Evolutionary conservation across 2,888 invertebrate genomes (phyloP).

Genomic region (Leptopterna dolabrata): DNA sequence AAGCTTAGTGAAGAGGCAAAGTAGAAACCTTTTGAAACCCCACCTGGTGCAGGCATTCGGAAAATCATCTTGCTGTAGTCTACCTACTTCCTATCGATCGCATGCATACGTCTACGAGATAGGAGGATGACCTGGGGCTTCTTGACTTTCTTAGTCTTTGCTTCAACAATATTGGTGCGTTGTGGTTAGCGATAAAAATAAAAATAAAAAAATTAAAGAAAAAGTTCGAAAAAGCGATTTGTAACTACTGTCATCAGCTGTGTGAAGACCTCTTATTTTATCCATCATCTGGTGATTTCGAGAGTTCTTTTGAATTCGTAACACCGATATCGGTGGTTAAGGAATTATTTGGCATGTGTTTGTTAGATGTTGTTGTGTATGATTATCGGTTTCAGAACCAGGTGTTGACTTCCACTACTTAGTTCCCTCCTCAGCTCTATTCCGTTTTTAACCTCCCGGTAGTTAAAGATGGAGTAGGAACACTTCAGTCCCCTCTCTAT

Average conservation of each 20-base stretch:
- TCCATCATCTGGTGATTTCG: not conserved
- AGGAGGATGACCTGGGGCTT: no score
- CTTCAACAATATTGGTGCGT: no score
- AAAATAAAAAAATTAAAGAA: no score
- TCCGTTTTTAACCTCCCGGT: not conserved
- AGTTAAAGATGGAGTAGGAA: not conserved
- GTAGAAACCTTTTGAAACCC: no score
- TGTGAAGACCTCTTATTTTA: not conserved
- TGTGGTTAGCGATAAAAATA: no score
- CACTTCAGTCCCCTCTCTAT: conserved; percentile 3
- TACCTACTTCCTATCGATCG: no score
- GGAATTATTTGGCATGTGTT: not conserved
- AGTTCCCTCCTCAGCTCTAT: not conserved
- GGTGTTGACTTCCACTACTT: not conserved
- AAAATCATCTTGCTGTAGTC: no score
- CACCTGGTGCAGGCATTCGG: no score
- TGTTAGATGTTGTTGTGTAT: not conserved
- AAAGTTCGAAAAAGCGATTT: no score
- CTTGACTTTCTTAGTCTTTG: no score
- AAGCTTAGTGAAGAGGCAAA: no score
- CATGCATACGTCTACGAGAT: no score
- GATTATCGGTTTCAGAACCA: not conserved
- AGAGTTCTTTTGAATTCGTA: not conserved
- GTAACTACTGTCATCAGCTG: not conserved
- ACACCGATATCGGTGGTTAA: not conserved